Base-by-base conservation (phyloP, 2,797 vertebrate species). In the Enteromius radiatus region DNA sequence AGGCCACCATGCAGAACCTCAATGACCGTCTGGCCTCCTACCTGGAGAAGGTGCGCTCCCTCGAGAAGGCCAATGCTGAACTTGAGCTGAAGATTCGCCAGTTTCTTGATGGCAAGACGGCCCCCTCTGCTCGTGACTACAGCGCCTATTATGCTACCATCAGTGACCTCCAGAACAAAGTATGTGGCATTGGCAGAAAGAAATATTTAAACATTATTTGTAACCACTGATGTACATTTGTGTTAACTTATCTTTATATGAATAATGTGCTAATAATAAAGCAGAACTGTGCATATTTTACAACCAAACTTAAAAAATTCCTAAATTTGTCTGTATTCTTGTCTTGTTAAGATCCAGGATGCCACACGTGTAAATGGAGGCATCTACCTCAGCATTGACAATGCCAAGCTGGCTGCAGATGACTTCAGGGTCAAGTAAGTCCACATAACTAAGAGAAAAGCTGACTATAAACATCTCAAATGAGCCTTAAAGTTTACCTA, bases 1-100 rank as follows among this genome's bases (percentile, higher is more conserved):
- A 94, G 87, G 89, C 92, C 87, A 95, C 95, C 87, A 96, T 97
- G 96, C 97, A 97, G 91, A 95, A 96, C 85, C 95, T 98, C 36
- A 98, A 98, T 0, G 95, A 97, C 78, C 96, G 96, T n/a, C 90
- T 98, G 93, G 95, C 96, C 0, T 26, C 91, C 23, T 98, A 98
- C 91, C 83, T 98, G 92, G 94, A 96, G 1, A 96, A 95, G 15
- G 97, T 97, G 26, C 91, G 89, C n/a, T 86, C 69, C 17, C 91
- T 98, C 87, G 96, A 98, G 88, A 91, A 52, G 0, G 94, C 95
- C 56, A 98, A 98, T 0, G 9, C 86, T 1, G 95, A 96, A 0
- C 91, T 98, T 52, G 97, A 98, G 90, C 88, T 86, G 7, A 93
- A 95, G 90, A 98, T 98, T 92, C 90, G 93, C n/a, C 89, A 94